phyloP scores from a whole-genome alignment of 2,113 vertebrate genomes.

The Tupaia chinensis region DNA sequence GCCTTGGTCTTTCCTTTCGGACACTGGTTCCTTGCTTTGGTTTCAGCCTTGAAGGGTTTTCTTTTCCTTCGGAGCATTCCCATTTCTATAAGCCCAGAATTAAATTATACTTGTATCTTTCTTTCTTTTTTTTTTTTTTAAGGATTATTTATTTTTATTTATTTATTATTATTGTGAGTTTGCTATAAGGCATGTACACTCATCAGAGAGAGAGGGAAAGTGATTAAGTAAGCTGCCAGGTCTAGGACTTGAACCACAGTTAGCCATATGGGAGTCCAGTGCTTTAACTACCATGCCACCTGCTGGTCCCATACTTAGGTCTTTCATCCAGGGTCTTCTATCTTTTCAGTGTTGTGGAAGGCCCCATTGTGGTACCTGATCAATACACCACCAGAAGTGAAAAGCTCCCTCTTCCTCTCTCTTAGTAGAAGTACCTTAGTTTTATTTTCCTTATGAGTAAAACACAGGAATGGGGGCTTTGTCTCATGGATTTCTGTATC shows the following conservation, averaged over 20 bases:
- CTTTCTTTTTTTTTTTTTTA: background rate
- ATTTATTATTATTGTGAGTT: too few species aligned
- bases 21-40: background rate
- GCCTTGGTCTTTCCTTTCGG: background rate
- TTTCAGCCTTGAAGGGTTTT: background rate
- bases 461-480: background rate
- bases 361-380: background rate
- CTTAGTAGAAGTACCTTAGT: background rate
- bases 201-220: too few species aligned
- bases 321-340: background rate
- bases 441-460: background rate
- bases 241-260: too few species aligned
- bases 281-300: too few species aligned
- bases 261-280: too few species aligned
- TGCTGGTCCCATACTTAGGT: too few species aligned
- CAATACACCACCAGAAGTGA: background rate
- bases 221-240: too few species aligned
- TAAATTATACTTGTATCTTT: background rate
- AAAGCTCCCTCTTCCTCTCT: background rate
- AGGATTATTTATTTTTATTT: too few species aligned
- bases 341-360: background rate
- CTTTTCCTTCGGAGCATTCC: background rate
- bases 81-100: background rate
- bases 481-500: background rate
- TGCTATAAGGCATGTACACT: too few species aligned